Evolutionary conservation across 2,888 invertebrate species (phyloP).

Genomic region (Ochropleura plecta): DNA sequence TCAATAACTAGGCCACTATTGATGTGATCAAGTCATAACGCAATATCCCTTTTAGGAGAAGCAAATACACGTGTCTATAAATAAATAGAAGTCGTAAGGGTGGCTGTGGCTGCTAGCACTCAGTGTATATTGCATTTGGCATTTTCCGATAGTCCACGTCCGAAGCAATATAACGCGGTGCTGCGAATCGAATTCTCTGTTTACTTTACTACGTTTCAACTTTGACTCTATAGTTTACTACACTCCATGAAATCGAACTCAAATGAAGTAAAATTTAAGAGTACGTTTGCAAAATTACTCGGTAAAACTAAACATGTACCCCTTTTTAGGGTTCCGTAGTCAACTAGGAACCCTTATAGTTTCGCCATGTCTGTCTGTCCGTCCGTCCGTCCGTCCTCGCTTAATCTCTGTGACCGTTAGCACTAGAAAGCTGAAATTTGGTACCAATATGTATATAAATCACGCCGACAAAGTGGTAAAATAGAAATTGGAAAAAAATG

Average conservation of each 20-base stretch:
- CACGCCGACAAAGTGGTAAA: no score
- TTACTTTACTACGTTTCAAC: conserved; percentile 23
- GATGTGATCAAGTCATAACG: conserved; percentile 31
- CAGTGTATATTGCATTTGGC: conserved; percentile 56
- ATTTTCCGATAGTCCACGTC: conserved; percentile 43
- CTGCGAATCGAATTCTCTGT: conserved; percentile 26
- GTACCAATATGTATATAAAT: no score
- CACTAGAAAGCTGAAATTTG: no score
- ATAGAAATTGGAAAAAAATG: no score
- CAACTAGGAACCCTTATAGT: no score
- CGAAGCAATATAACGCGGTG: conserved; percentile 31
- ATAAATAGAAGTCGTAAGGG: conserved; percentile 41
- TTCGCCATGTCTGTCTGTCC: no score
- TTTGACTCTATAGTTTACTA: conserved; percentile 23
- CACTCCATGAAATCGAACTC: conserved; percentile 9
- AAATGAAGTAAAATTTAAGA: not conserved
- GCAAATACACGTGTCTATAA: conserved; percentile 38
- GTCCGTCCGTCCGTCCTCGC: no score
- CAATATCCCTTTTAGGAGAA: conserved; percentile 42
- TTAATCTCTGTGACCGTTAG: no score
- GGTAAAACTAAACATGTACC: conserved; percentile 1
- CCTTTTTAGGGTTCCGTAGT: no score
- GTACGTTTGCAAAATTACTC: not conserved
- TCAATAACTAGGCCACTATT: conserved; percentile 25
- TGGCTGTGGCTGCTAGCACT: conserved; percentile 45